A percentile compares a stretch with the other conserved stretches of the same genome.
Evolutionary conservation across 2,888 invertebrate species (phyloP).

Genomic region (Lypha dubia): DNA sequence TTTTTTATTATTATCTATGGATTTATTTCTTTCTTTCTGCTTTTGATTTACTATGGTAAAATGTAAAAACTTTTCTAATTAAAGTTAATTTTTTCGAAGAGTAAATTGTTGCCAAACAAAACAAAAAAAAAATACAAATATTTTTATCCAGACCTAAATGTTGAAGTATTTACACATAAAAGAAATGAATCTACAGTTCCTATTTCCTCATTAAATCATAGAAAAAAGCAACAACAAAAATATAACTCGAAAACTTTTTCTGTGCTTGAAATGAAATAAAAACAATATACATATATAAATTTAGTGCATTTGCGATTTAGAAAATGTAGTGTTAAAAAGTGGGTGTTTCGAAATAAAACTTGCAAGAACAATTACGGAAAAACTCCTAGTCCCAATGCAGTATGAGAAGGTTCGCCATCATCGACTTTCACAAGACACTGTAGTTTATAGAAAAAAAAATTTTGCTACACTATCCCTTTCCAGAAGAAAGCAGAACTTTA

Average conservation of each 20-base stretch:
- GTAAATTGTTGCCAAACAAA: conserved; percentile 11
- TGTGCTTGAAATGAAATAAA: conserved; percentile 24
- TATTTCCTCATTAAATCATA: conserved; percentile 63
- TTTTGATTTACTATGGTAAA: not conserved
- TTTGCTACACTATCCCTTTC: too few species aligned
- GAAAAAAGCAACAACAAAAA: conserved; percentile 12
- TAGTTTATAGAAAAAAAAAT: too few species aligned
- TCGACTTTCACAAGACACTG: too few species aligned
- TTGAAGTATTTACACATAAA: conserved; percentile 29
- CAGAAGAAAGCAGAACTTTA: too few species aligned
- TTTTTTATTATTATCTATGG: not conserved
- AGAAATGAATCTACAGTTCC: conserved; percentile 49
- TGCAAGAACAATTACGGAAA: not conserved
- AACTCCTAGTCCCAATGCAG: not conserved
- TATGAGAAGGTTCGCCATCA: not conserved
- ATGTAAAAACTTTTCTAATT: conserved; percentile 50
- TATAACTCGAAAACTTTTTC: conserved; percentile 2
- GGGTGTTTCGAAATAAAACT: conserved; percentile 10
- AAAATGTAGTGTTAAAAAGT: conserved; percentile 7
- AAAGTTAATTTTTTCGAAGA: conserved; percentile 27
- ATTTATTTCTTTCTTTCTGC: not conserved
- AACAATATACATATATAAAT: too few species aligned
- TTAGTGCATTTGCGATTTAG: conserved; percentile 26
- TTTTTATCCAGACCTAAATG: not conserved
- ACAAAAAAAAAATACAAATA: not conserved